Evolutionary conservation across 2,888 invertebrate genomes (phyloP), one percentile per base, ranked within the genome.

Genomic region (Apeira syringaria): DNA sequence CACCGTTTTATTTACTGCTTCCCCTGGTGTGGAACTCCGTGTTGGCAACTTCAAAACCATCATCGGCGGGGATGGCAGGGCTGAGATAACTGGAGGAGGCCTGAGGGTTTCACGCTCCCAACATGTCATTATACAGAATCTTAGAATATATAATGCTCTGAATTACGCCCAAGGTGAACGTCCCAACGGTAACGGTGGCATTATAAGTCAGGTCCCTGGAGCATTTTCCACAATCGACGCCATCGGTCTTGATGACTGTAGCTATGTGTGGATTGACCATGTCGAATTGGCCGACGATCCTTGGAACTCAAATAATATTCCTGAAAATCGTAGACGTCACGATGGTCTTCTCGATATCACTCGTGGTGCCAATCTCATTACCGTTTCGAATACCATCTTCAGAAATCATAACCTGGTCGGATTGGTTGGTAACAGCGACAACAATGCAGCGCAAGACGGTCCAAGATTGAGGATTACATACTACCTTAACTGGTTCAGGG

Each of bases 221-320:
- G 13, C 36, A 2, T 37, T 9, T n/a, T 40, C 46, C 0, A 10
- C 15, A 5, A 18, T 11, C 7, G 20, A 20, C 20, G 5, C 20
- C 7, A 20, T 20, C 7, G 20, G 20, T 20, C 1, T 20, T 5
- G 20, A 20, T 20, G 2, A 5, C 1, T 20, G 7, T 5, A 20
- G 7, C 1, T 1, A 38, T 8, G 7, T 44, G 1, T 39, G 35
- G 36, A 7, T 43, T 2, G 20, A 50, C 27, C 48, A 47, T 20
- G 48, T 48, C 11, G 52, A 55, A 17, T 48, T 55, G 5, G 33
- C 52, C 10, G 52, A 55, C 6, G 55, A 55, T 10, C 52, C 50
- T 1, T 55, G 55, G 52, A 29, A 31, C 11, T 5, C 39, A n/a
- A n/a, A 5, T 11, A 5, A 1, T 4, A 11, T 9, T 0, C 24